Evolutionary conservation across 2,113 vertebrate genomes (phyloP), one percentile per base, ranked within the genome.

Genomic region (Nycticebus coucang): DNA sequence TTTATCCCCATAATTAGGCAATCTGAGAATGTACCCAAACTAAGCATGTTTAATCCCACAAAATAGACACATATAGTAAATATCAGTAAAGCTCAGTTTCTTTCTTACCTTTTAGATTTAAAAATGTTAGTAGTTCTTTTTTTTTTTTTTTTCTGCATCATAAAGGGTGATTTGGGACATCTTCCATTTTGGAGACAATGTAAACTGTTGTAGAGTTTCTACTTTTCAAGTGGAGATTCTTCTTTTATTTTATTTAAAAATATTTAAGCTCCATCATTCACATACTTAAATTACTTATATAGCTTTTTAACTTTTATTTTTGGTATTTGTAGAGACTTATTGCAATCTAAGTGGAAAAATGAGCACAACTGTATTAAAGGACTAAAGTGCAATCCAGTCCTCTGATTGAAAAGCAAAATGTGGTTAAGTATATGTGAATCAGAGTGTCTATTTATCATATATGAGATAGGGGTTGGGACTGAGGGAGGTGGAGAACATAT

Each of bases 341-440:
- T 75, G 33, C 41, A 57, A 57, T 22, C 15, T 82, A 79, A 86
- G 24, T 60, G 33, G 82, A 82, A 69, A 92, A 75, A 92, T 4
- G 11, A 77, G 28, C 24, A 87, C 18, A 53, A n/a, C 10, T 22
- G 4, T 9, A 13, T 72, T 30, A n/a, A 77, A 80, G 55, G 15
- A 28, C 15, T 53, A 24, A 68, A 64, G 35, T 14, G 13, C 7
- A 53, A n/a, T 12, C 2, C 28, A 50, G 37, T 22, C 24, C 37
- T 45, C 7, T 30, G 33, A 57, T 14, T 4, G 33, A 59, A 41
- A 90, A 90, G 15, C 8, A 15, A 41, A 72, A 24, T 17, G 2
- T 0, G 2, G 14, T 5, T 19, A 7, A 62, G 28, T 1, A 18
- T 41, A 14, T 50, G 5, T 15, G 21, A 13, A 57, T 41, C 1